phyloP scores from a whole-genome alignment of 2,797 vertebrate species.

The Synanceia verrucosa region DNA sequence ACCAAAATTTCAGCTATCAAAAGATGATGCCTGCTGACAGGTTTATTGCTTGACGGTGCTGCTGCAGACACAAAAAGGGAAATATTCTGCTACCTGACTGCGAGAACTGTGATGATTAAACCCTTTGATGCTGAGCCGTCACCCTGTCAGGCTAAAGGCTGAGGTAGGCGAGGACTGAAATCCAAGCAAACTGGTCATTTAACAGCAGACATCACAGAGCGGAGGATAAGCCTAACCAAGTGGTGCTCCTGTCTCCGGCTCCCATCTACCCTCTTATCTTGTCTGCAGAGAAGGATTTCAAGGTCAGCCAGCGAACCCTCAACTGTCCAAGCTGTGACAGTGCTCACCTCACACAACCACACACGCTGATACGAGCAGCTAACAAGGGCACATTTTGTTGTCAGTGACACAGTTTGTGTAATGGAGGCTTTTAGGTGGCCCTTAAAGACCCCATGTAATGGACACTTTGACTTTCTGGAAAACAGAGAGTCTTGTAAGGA shows the following conservation, averaged over 20 bases:
- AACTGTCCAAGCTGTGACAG: slow-evolving; percentile 31
- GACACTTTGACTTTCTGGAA: neutral
- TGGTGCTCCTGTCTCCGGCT: slow-evolving; percentile 32
- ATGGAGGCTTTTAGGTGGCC: slow-evolving; percentile 5
- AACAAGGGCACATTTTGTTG: slow-evolving; percentile 17
- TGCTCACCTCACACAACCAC: neutral
- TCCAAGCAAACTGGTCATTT: slow-evolving; percentile 43
- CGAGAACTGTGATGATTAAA: slow-evolving; percentile 50
- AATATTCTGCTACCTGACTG: slow-evolving; percentile 36
- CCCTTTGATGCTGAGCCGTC: slow-evolving; percentile 50
- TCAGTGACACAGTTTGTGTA: slow-evolving; percentile 2
- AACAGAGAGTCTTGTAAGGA: neutral
- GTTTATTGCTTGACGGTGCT: slow-evolving; percentile 45
- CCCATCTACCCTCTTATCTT: slow-evolving; percentile 33
- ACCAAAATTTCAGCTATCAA: slow-evolving; percentile 28
- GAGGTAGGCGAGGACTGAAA: slow-evolving; percentile 39
- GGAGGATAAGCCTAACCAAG: slow-evolving; percentile 28
- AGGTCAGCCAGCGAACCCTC: slow-evolving; percentile 42
- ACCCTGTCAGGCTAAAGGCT: slow-evolving; percentile 27
- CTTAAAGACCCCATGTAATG: slow-evolving; percentile 1
- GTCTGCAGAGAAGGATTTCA: slow-evolving; percentile 40
- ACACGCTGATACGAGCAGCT: neutral
- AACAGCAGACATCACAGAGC: slow-evolving; percentile 41
- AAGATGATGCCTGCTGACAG: slow-evolving; percentile 37
- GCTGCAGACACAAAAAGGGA: slow-evolving; percentile 27